phyloP scores from a whole-genome alignment of 92 coral and sea anemone genomes.

The Palythoa grandiflora region DNA sequence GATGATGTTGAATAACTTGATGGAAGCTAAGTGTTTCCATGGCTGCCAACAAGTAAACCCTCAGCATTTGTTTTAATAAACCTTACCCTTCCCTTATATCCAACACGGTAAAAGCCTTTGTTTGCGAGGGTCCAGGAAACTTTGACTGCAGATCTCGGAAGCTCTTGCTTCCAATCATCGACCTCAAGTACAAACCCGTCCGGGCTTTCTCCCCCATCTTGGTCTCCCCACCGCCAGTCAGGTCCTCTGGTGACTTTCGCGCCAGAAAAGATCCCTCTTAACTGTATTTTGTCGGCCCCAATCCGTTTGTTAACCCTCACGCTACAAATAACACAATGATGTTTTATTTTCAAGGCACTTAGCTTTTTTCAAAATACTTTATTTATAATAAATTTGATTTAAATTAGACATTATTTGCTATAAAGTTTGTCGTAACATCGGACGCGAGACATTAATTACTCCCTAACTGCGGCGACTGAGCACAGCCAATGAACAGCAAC shows the following conservation, averaged over 20 bases:
- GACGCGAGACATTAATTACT: too few relatives aligned
- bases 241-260: neutral
- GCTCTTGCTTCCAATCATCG: conserved; percentile 11
- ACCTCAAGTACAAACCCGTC: conserved; percentile 2
- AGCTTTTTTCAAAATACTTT: too few relatives aligned
- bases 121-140: conserved; percentile 14
- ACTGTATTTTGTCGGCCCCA: conserved; percentile 5
- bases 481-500: too few relatives aligned
- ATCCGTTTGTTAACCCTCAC: neutral
- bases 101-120: conserved; percentile 16
- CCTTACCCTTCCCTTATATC: conserved; percentile 32
- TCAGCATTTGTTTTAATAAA: too few relatives aligned
- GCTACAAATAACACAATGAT: neutral
- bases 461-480: too few relatives aligned
- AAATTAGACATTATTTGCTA: too few relatives aligned
- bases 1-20: too few relatives aligned
- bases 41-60: too few relatives aligned
- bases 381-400: too few relatives aligned
- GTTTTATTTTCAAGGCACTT: too few relatives aligned
- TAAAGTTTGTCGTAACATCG: too few relatives aligned
- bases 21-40: too few relatives aligned
- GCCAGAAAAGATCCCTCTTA: neutral
- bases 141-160: conserved; percentile 5
- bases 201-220: neutral
- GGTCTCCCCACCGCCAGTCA: conserved; percentile 29